Percentiles rank a stretch among this genome's conserved stretches.
These are phyloP conservation scores for Ammodytes dubius DNA, from an alignment of 2,113 vertebrate species.

Conservation along the genomic window DNA sequence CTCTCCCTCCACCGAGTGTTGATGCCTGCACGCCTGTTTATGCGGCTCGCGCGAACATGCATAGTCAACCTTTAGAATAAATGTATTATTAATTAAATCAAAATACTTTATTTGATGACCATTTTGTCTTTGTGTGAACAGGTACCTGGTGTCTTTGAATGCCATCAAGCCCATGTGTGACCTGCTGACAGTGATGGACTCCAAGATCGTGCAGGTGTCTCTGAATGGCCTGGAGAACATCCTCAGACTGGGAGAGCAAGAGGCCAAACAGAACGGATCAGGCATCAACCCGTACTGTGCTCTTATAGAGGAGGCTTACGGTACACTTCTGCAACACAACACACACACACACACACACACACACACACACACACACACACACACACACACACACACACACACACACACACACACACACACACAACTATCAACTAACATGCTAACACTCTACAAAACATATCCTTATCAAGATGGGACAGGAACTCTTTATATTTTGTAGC, in stretches of 20 bases:
- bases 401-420: too few relatives aligned
- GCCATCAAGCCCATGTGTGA: slow-evolving; percentile 87
- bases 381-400: too few relatives aligned
- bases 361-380: too few relatives aligned
- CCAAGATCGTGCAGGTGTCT: slow-evolving; percentile 17
- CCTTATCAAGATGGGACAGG: too few relatives aligned
- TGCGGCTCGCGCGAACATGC: background rate
- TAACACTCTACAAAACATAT: too few relatives aligned
- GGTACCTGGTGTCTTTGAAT: slow-evolving; percentile 92
- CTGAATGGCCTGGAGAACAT: slow-evolving; percentile 20
- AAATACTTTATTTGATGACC: background rate
- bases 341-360: background rate
- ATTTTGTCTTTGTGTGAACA: slow-evolving; percentile 61
- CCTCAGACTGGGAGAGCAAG: slow-evolving; percentile 7
- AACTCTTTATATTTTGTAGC: too few relatives aligned
- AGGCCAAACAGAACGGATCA: slow-evolving; percentile 7
- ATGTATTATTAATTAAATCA: background rate
- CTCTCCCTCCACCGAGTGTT: too few relatives aligned
- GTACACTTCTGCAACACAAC: background rate
- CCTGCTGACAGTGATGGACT: slow-evolving; percentile 20
- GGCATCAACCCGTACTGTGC: slow-evolving; percentile 15
- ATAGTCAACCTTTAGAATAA: background rate
- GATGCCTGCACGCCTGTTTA: too few relatives aligned
- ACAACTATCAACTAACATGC: too few relatives aligned
- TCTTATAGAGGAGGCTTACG: slow-evolving; percentile 13